These are phyloP conservation scores for Emydoidea blandingii DNA, from an alignment of 2,797 vertebrate species.

Conservation along the genomic window DNA sequence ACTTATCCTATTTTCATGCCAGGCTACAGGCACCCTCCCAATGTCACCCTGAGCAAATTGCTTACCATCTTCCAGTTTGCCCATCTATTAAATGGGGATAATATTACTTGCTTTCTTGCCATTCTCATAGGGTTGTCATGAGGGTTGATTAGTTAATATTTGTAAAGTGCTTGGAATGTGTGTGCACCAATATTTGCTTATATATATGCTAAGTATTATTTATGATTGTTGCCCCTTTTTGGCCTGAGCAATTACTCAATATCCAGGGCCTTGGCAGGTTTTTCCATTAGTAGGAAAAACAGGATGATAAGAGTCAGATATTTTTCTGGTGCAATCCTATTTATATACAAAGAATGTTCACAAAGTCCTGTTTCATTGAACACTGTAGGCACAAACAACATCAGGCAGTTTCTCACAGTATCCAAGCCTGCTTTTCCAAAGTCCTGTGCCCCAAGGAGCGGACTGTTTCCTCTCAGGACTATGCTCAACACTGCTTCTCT, in stretches of 20 bases:
- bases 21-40: background rate
- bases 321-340: background rate
- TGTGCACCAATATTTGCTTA: background rate
- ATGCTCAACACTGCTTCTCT: background rate
- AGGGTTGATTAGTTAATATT: no score
- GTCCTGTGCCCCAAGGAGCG: background rate
- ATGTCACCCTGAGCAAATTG: fast-evolving
- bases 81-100: background rate
- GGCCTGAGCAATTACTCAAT: background rate
- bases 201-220: background rate
- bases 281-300: background rate
- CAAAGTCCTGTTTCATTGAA: background rate
- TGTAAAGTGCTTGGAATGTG: background rate
- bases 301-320: background rate
- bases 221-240: background rate
- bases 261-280: background rate
- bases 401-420: background rate
- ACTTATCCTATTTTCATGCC: background rate
- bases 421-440: background rate
- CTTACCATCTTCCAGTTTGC: background rate
- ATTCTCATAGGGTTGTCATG: background rate
- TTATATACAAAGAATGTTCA: background rate
- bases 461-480: background rate
- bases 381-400: background rate
- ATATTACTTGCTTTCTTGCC: background rate